A percentile compares a stretch with the other conserved stretches of the same genome.
Evolutionary conservation across 2,888 invertebrate species (phyloP).

Genomic region (Emesis furor): DNA sequence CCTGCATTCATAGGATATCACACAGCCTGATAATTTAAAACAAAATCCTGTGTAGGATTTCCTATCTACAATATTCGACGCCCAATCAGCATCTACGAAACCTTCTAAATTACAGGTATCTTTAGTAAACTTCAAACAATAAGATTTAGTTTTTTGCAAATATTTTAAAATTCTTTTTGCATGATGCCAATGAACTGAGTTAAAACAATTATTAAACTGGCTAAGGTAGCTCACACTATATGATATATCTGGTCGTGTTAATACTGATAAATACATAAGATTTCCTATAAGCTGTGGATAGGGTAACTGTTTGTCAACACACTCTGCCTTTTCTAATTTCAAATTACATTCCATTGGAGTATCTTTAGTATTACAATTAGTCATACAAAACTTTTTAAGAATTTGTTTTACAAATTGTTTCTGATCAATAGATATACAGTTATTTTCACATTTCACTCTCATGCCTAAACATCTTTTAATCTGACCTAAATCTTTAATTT

Average conservation of each 20-base stretch:
- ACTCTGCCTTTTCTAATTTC: no score
- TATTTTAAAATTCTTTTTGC: slow-evolving; percentile 48
- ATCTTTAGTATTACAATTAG: not conserved
- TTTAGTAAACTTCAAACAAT: slow-evolving; percentile 63
- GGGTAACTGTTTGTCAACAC: no score
- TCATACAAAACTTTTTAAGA: not conserved
- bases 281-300: no score
- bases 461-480: not conserved
- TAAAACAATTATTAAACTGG: slow-evolving; percentile 65
- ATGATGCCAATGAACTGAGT: no score
- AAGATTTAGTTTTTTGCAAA: slow-evolving; percentile 52
- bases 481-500: not conserved
- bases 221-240: slow-evolving; percentile 63
- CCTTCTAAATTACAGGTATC: slow-evolving; percentile 51
- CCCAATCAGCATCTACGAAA: slow-evolving; percentile 71
- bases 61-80: slow-evolving; percentile 39
- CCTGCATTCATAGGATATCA: slow-evolving; percentile 58
- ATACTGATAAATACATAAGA: slow-evolving; percentile 12
- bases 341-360: not conserved
- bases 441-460: not conserved
- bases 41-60: slow-evolving; percentile 63
- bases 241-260: slow-evolving; percentile 67
- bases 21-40: slow-evolving; percentile 57
- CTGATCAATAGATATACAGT: not conserved
- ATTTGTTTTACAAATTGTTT: not conserved